Evolutionary conservation across 2,888 invertebrate genomes (phyloP).

Genomic region (Chymomyza fuscimana): DNA sequence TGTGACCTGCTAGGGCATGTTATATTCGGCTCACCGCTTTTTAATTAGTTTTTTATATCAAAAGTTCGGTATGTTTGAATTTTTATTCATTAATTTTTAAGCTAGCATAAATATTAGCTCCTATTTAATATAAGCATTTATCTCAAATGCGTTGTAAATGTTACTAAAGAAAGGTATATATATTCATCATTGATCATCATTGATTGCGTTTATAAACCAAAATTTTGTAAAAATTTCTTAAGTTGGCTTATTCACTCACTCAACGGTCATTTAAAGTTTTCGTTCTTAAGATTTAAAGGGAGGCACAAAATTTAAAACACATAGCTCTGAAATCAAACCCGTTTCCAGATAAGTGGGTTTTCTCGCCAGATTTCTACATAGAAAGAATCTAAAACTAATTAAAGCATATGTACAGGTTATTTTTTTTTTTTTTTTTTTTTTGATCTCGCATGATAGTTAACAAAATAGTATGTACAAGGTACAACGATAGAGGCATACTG

Average conservation of each 20-base stretch:
- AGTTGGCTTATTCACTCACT: background rate
- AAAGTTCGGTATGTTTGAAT: conserved; percentile 17
- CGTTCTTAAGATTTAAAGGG: conserved; percentile 40
- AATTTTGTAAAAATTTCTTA: background rate
- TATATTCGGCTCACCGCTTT: background rate
- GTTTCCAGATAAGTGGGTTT: conserved; percentile 42
- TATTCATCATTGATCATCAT: background rate
- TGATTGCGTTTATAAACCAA: conserved; percentile 19
- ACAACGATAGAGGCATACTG: background rate
- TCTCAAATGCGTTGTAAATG: background rate
- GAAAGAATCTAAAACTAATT: conserved; percentile 72
- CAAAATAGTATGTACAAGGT: conserved; percentile 35
- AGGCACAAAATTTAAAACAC: conserved; percentile 75
- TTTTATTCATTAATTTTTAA: background rate
- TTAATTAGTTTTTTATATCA: conserved; percentile 23
- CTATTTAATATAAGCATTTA: background rate
- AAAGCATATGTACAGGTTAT: conserved; percentile 66
- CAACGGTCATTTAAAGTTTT: background rate
- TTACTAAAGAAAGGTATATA: background rate
- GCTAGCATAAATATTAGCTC: background rate
- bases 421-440: no score
- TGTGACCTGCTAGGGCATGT: background rate
- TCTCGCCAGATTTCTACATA: conserved; percentile 17
- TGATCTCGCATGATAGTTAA: conserved; percentile 32
- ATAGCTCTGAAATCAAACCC: conserved; percentile 42